These are phyloP conservation scores for Heteromormyrus szaboi DNA, from an alignment of 2,797 vertebrate species.

Conservation along the genomic window DNA sequence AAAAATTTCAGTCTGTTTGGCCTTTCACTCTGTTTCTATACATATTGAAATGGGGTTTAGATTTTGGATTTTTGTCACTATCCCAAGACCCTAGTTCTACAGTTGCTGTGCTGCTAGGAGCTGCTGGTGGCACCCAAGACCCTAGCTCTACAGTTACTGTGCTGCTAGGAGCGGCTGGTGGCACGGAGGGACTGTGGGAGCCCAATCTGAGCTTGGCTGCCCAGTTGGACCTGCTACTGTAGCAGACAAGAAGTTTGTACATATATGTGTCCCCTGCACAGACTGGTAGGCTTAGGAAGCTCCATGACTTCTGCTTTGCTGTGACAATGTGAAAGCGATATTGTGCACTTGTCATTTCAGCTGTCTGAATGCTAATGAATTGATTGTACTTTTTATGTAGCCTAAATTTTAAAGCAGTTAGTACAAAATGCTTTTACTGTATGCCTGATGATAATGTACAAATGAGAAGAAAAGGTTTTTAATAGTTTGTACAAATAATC, in stretches of 20 bases:
- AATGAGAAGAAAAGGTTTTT: not conserved
- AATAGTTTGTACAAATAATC: not conserved
- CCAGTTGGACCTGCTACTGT: not conserved
- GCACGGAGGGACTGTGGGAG: not conserved
- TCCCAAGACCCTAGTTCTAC: not conserved
- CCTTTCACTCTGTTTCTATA: not conserved
- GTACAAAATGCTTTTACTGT: not conserved
- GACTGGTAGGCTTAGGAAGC: not conserved
- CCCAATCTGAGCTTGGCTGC: not conserved
- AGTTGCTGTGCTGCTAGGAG: not conserved
- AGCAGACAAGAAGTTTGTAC: not conserved
- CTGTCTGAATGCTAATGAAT: conserved; percentile 10
- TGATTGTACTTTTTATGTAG: conserved; percentile 2
- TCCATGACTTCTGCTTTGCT: not conserved
- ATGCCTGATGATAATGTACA: not conserved
- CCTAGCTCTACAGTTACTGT: not conserved
- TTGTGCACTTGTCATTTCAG: not conserved
- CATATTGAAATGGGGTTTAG: not conserved
- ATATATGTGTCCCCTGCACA: not conserved
- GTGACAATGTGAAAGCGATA: not conserved
- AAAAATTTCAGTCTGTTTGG: not conserved
- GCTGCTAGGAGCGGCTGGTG: not conserved
- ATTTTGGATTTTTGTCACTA: not conserved
- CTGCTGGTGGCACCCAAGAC: not conserved
- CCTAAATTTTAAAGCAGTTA: not conserved